A percentile compares a stretch with the other conserved stretches of the same genome.
phyloP scores from a whole-genome alignment of 2,113 vertebrate species.

The Rhinopithecus roxellana region DNA sequence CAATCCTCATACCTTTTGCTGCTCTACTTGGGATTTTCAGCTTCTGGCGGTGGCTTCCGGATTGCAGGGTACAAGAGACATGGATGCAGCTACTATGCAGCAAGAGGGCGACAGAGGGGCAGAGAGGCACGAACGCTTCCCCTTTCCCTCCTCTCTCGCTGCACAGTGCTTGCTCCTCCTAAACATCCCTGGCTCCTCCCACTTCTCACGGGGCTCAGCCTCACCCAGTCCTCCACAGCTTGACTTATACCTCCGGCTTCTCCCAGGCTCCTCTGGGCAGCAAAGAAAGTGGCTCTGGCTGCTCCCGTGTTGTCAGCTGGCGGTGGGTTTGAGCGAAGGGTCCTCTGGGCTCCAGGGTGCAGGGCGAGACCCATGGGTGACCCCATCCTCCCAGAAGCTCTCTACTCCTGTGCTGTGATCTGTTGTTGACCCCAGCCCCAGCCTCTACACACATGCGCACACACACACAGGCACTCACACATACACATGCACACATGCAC shows the following conservation, averaged over 20 bases:
- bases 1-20: neutral
- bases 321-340: neutral
- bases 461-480: too few relatives aligned
- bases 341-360: conserved; percentile 4
- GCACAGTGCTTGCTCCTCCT: too few relatives aligned
- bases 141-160: neutral
- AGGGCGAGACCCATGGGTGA: accelerated
- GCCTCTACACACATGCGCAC: neutral
- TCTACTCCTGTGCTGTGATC: neutral
- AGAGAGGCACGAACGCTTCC: accelerated
- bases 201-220: accelerated
- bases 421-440: neutral
- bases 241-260: conserved; percentile 12
- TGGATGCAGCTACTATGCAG: too few relatives aligned
- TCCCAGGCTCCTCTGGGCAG: neutral
- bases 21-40: neutral
- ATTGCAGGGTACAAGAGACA: neutral
- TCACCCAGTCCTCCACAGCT: too few relatives aligned
- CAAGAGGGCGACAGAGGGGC: too few relatives aligned
- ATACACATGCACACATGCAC: neutral
- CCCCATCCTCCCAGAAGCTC: neutral
- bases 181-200: neutral
- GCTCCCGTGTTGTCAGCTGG: neutral
- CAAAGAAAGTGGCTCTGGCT: neutral
- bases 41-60: neutral